These are phyloP conservation scores for Agrotis ipsilon DNA, from an alignment of 2,888 invertebrate species.

Conservation along the genomic window DNA sequence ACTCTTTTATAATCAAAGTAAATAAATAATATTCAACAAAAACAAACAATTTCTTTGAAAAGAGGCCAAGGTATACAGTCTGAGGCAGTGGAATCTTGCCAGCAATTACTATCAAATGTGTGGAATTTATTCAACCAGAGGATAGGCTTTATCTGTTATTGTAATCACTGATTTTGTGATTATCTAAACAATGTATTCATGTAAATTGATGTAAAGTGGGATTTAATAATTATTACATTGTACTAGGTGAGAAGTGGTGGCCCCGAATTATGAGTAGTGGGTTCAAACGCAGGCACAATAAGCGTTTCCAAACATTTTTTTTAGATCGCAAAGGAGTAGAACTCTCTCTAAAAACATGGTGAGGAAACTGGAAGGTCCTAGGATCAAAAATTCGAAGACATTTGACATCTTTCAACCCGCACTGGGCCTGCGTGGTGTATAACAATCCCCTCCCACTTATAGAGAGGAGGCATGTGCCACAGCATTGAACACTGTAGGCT, in stretches of 20 bases:
- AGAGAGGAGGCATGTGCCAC: too few species aligned
- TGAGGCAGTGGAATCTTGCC: slow-evolving; percentile 46
- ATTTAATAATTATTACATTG: slow-evolving; percentile 28
- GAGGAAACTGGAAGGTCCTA: too few species aligned
- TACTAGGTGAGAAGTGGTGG: neutral
- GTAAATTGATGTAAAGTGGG: slow-evolving; percentile 32
- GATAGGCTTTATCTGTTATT: slow-evolving; percentile 42
- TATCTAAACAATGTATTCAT: slow-evolving; percentile 39
- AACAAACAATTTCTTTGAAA: slow-evolving; percentile 47
- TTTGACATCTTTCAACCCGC: too few species aligned
- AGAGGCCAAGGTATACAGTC: slow-evolving; percentile 50
- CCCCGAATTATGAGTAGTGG: too few species aligned
- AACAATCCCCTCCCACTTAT: too few species aligned
- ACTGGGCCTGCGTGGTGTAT: too few species aligned
- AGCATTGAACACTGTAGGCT: too few species aligned
- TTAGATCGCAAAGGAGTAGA: too few species aligned
- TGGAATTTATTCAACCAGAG: slow-evolving; percentile 46
- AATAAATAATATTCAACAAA: slow-evolving; percentile 33
- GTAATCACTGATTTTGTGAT: slow-evolving; percentile 39
- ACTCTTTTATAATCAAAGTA: slow-evolving; percentile 15
- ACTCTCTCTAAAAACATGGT: too few species aligned
- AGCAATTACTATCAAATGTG: slow-evolving; percentile 33
- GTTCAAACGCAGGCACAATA: too few species aligned
- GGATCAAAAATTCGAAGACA: too few species aligned
- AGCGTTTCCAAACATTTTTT: too few species aligned